Base-by-base conservation (phyloP, 1,140 invertebrate genomes). In the Plutomurus gul region DNA sequence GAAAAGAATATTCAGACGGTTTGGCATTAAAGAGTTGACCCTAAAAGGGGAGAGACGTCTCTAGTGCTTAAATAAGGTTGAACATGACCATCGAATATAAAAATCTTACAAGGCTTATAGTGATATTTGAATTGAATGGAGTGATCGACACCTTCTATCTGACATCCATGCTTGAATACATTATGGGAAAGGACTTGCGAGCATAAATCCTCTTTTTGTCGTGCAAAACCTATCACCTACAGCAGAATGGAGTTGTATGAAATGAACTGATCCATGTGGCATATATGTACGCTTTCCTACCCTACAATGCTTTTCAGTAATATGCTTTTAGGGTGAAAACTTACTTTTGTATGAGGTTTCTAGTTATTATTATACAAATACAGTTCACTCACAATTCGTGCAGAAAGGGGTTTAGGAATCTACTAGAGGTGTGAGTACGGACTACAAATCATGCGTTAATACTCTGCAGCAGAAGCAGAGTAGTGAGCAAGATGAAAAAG, bases 91-190 rank as follows among this genome's bases (percentile, higher is more conserved):
- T 33, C 16, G 56, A 65, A 65, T 65, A 65, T 65, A 43, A n/a
- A n/a, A 72, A 72, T 72, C 39, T 72, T 43, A 72, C 22, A 72
- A n/a, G n/a, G 70, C 39, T 40, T 72, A n/a, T n/a, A 40, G 40
- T 72, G 36, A 27, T 20, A 72, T 65, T 72, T n/a, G 36, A 72
- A 72, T 40, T 40, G 70, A 72, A 72, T 27, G 36, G 36, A 72
- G 36, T 43, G 70, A 43, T 43, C 70, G 39, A 72, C 36, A 39
- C 39, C 70, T 72, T 40, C 70, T 27, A 72, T 72, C 70, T 72
- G 36, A 72, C 65, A 71, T 36, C 37, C 70, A 72, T 72, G 37
- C 70, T 40, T 72, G 70, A 72, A 40, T 43, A 72, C 36, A 72
- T 72, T 72, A 40, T 40, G 70, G 7, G 40, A 16, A 72, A 43